Base-by-base conservation (phyloP, 2,888 invertebrate genomes). In the Alloscopus bannaensis region DNA sequence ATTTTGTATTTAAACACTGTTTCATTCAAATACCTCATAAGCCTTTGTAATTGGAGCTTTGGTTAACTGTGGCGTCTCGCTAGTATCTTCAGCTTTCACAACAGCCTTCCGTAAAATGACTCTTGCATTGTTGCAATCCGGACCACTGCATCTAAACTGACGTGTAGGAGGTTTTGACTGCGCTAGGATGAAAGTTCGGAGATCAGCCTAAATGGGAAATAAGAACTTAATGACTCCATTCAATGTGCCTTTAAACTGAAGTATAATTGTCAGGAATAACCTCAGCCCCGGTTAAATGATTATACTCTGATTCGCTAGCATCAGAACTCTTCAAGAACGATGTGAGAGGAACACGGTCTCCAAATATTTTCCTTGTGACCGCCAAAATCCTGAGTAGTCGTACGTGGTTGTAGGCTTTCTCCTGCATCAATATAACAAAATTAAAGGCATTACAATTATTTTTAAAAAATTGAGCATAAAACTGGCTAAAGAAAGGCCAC, bases 61-160 rank as follows among this genome's bases (percentile, higher is more conserved):
- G 13, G 31, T 62, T 4, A 52, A 64, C 31, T 72, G 31, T 24
- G 47, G 18, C 22, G 6, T 26, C 65, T 55, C 62, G n/a, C n/a
- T n/a, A n/a, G n/a, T n/a, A n/a, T n/a, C n/a, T n/a, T n/a, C n/a
- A n/a, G n/a, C n/a, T n/a, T n/a, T n/a, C n/a, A n/a, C n/a, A n/a
- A 3, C 6, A 55, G 28, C 31, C 45, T 40, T 65, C 26, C 64
- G 45, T 42, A 80, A 1, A 28, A 83, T 81, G 16, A 70, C 29
- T 55, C 81, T 47, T 13, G 77, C 81, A 62, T 76, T 77, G 59
- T 80, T 83, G 26, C 81, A 81, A 47, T 83, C 83, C 0, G 79
- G 72, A 22, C 31, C 8, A 3, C 66, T 31, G 24, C 1, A 6
- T 18, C 18, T 59, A 3, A 29, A 29, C 1, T 24, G 13, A 20